Evolutionary conservation across 2,888 invertebrate genomes (phyloP), one percentile per base, ranked within the genome.

Genomic region (Agrochola macilenta): DNA sequence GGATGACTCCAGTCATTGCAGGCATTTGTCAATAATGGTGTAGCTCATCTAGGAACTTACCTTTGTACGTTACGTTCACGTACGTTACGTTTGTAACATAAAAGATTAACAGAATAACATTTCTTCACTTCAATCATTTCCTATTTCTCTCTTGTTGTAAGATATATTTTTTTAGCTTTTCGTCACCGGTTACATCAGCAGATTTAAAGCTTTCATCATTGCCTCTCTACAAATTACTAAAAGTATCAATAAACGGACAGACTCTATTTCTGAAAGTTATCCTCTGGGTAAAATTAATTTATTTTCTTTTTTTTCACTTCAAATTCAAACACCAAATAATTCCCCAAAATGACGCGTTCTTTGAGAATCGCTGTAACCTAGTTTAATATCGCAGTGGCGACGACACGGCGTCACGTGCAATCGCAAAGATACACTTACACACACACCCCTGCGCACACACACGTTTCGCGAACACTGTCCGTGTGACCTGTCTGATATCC

Each of bases 321-420:
- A 9, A 52, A n/a, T n/a, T 5, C 20, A 17, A 43, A 64, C 9
- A 17, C 1, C 30, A 35, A 61, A 49, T 14, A 7, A 23, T 63
- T 35, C 11, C 5, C 5, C 14, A 46, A 71, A 63, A 65, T 70
- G 20, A 8, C n/a, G 26, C 17, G 7, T 79, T 83, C 84, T 91
- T 93, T 94, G 91, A 85, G 89, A 78, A 73, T 61, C 90, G 52
- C 88, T 87, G 92, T 60, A 91, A 81, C 83, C 90, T 91, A 93
- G 94, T 96, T 96, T 96, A 96, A 96, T 96, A 96, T 95, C 94
- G 94, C 92, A 93, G 90, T 88, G 91, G 91, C 91, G 92, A 92
- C 94, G 94, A 94, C 94, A 93, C 92, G 93, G 94, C 94, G 95
- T 94, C 95, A 95, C 95, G 95, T 95, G 95, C 94, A 89, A 91